These are phyloP conservation scores for Diachasmimorpha longicaudata DNA, from an alignment of 1,140 invertebrate genomes.

Conservation along the genomic window DNA sequence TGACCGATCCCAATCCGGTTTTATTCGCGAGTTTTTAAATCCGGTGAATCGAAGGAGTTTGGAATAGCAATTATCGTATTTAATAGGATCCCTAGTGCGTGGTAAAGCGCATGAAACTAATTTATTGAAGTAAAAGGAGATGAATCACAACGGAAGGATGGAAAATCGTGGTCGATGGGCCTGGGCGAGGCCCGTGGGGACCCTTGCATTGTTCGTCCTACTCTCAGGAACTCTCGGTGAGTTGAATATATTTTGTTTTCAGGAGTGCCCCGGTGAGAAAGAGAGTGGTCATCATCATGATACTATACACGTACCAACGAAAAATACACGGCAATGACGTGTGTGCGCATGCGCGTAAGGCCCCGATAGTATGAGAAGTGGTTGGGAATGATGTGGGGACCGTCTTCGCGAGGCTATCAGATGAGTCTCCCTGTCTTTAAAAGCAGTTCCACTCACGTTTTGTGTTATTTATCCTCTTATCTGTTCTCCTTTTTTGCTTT, in stretches of 20 bases:
- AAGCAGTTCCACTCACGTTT: background rate
- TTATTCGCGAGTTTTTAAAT: background rate
- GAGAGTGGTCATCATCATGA: conserved; percentile 1
- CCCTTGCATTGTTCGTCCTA: conserved; percentile 12
- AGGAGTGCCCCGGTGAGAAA: background rate
- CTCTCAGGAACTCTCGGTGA: conserved; percentile 22
- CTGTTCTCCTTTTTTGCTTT: background rate
- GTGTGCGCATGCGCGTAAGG: conserved; percentile 2
- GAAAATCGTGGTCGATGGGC: background rate
- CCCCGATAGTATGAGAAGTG: background rate
- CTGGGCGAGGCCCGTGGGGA: conserved; percentile 16
- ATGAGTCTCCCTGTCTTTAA: background rate
- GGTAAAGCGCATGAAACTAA: no score
- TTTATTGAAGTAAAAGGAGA: background rate
- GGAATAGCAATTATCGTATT: no score
- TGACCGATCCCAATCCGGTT: background rate
- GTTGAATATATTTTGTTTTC: conserved; percentile 7
- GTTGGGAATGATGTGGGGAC: background rate
- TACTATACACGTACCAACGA: background rate
- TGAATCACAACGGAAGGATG: background rate
- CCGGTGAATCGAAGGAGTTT: no score
- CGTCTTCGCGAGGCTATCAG: background rate
- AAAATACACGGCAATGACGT: background rate
- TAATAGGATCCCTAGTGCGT: no score
- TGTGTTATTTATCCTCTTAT: background rate